Percentiles rank a stretch among this genome's conserved stretches.
phyloP scores from a whole-genome alignment of 2,888 invertebrate species.

The Oscheius onirici region DNA sequence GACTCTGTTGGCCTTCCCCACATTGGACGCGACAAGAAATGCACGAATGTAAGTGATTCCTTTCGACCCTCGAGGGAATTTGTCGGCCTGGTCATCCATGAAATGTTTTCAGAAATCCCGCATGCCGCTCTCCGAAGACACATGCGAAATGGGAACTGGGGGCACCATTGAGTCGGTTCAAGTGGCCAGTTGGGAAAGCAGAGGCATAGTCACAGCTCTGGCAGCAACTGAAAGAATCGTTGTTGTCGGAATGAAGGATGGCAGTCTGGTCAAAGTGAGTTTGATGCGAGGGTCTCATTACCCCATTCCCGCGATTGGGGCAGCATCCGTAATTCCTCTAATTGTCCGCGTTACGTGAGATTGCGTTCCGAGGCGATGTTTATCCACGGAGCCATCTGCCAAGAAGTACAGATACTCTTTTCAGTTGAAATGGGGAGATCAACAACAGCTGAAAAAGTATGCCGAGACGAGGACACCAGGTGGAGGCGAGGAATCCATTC shows the following conservation, averaged over 20 bases:
- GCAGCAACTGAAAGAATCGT: constrained; percentile 1
- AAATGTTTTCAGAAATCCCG: constrained; percentile 64
- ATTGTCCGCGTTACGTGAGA: constrained; percentile 18
- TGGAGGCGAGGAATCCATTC: not conserved
- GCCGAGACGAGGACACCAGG: not conserved
- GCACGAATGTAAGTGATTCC: constrained; percentile 65
- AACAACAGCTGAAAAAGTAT: constrained; percentile 16
- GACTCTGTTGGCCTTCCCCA: constrained; percentile 73
- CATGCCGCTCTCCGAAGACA: constrained; percentile 66
- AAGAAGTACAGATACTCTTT: constrained; percentile 9
- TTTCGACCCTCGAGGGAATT: constrained; percentile 1
- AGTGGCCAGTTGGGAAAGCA: constrained; percentile 39
- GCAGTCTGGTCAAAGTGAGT: constrained; percentile 13
- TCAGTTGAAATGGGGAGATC: constrained; percentile 31
- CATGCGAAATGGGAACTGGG: constrained; percentile 69
- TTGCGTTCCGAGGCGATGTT: constrained; percentile 15
- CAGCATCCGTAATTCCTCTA: constrained; percentile 20
- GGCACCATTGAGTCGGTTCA: constrained; percentile 65
- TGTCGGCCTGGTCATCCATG: constrained; percentile 7
- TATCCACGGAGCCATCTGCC: constrained; percentile 14
- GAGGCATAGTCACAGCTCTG: constrained; percentile 11
- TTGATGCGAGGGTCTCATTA: not conserved
- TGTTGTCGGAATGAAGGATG: constrained; percentile 11
- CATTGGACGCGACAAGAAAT: constrained; percentile 71
- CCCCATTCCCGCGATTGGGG: constrained; percentile 8